Base-by-base conservation (phyloP, 2,888 invertebrate genomes). In the Agrotis clavis region DNA sequence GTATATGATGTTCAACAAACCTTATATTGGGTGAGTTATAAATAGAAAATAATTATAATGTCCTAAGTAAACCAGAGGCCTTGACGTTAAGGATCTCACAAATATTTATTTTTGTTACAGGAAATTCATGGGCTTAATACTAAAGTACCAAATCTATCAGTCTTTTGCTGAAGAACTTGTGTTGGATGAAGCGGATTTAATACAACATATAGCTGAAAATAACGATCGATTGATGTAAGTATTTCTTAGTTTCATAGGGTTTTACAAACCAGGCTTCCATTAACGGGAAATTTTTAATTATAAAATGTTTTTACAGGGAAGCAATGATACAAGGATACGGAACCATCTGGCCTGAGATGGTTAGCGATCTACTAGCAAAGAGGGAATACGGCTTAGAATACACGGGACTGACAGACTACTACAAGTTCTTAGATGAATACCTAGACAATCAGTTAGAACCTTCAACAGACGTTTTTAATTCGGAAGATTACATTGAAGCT, bases 81-180 rank as follows among this genome's bases (percentile, higher is more conserved):
- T 30, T 9, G 56, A n/a, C 6, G 18, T 45, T 54, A 3, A 18
- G 1, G 14, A 21, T 11, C 9, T 45, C 9, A 53, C 19, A 45
- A 16, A 56, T 4, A 56, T 47, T 21, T 48, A 67, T 53, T 50
- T 62, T 68, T 66, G 65, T 96, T 96, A 30, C 90, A 97, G 97
- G 51, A 96, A 97, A 93, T 97, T 97, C 82, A 92, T 97, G 91
- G 97, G 97, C 1, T 87, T 94, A 1, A 94, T 97, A 71, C 84
- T 97, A 25, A 97, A 97, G 84, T 97, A 97, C 84, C 97, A 97
- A 92, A 92, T 97, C 21, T 93, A 97, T 68, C 95, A 96, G 77
- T 94, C 95, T 7, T 95, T 93, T 86, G 96, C 96, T 19, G 94
- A 96, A 83, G 96, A 97, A 79, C 90, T 96, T 16, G 86, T 90